Evolutionary conservation across 2,888 invertebrate genomes (phyloP), one percentile per base, ranked within the genome.

Genomic region (Pandemis heparana): DNA sequence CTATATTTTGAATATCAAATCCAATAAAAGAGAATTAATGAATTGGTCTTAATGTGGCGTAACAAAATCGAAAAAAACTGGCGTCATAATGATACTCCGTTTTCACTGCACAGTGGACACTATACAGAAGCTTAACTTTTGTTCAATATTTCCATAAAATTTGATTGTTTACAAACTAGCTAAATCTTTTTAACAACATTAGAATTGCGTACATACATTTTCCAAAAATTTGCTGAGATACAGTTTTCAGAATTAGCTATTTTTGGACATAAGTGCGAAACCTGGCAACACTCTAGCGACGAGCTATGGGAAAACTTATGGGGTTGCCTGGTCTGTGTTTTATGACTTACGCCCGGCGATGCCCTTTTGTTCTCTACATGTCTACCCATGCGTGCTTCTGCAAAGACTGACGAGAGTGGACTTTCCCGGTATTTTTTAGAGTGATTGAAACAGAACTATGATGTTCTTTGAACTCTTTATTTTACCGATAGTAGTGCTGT

Each of bases 271-370:
- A 53, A 16, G 16, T 53, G 53, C 2, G 18, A 16, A 53, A 16
- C 16, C 51, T 53, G 53, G 16, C 53, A 53, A 18, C 53, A 53
- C 48, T 48, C 14, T 14, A 9, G 16, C 53, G 9, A 6, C 16
- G 48, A 46, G 53, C 53, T 53, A 18, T 18, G 18, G 53, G 53
- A 53, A 83, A 86, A 87, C 85, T 87, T 87, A 87, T 86, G 84
- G 83, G 79, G 81, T 82, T 82, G 82, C 48, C 48, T n/a, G 48
- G 12, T 48, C 63, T 70, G 67, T 72, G 59, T 75, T 70, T 71
- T 51, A 61, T 63, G 71, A 56, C 51, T 46, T 65, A 48, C 48
- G 64, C 60, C 65, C 61, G 51, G 68, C 46, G 64, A 32, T 64
- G 64, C 32, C n/a, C 64, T 64, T 64, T 64, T 64, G 64, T 64